Base-by-base conservation (phyloP, 2,888 invertebrate genomes). In the Callyntrura guangdongensis region DNA sequence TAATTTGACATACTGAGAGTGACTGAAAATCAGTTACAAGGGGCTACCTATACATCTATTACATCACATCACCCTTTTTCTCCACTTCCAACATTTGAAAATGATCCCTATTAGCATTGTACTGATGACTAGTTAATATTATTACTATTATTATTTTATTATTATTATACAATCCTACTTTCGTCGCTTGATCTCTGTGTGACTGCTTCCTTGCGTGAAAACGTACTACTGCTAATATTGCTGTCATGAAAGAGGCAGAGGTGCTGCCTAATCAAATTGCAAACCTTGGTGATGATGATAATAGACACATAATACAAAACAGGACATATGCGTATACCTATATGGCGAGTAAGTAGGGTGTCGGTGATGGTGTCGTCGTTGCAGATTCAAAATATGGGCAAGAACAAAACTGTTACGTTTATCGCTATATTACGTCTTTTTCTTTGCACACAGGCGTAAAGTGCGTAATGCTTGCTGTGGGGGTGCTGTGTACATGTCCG, bases 401-500 rank as follows among this genome's bases (percentile, higher is more conserved):
- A 36, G 36, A 47, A 47, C 64, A 64, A 45, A 64, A 61, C 17
- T 20, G n/a, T 56, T 79, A 56, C 45, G 47, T 22, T 64, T 64
- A 6, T 69, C 47, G 36, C 36, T 36, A 25, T 69, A 36, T 45
- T 47, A 69, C 22, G 53, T 49, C n/a, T 45, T 6, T 47, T 45
- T 14, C 5, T 27, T 56, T 49, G n/a, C 22, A 64, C 5, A 49
- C 49, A 56, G 20, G 17, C 49, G 56, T 36, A 79, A 79, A 79
- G 56, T 79, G 79, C 79, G 84, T 49, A 67, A 67, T 77, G 53
- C 5, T 27, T 17, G 59, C 69, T 72, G 81, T 72, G 67, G 81
- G 45, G 67, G 36, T 67, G 67, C 64, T 82, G 67, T 82, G 67
- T 53, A 82, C 74, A 83, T 90, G 90, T 90, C 90, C 90, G 90